phyloP scores from a whole-genome alignment of 2,888 invertebrate genomes.

The Ennomos quercinarius region DNA sequence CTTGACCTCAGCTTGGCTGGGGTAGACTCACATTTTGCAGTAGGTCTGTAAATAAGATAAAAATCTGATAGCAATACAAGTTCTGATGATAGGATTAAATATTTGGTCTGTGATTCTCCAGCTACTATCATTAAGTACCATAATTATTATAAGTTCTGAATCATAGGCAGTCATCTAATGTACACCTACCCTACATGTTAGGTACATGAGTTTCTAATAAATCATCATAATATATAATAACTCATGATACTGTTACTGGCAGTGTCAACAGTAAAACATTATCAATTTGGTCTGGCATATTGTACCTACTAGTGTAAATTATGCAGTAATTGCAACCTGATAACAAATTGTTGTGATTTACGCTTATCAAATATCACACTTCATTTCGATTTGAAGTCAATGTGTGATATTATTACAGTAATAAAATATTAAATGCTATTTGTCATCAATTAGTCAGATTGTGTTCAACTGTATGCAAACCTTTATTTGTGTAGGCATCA shows the following conservation, averaged over 20 bases:
- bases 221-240: too few relatives aligned
- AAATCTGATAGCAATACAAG: background rate
- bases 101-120: too few relatives aligned
- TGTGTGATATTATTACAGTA: conserved; percentile 8
- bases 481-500: too few relatives aligned
- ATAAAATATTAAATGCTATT: conserved; percentile 1
- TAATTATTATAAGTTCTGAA: too few relatives aligned
- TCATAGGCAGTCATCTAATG: too few relatives aligned
- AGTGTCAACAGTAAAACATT: conserved; percentile 31
- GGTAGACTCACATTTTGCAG: too few relatives aligned
- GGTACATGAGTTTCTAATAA: too few relatives aligned
- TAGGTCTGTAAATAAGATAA: background rate
- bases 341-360: conserved; percentile 40
- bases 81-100: conserved; percentile 1
- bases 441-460: conserved; percentile 2
- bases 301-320: conserved; percentile 32
- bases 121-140: too few relatives aligned
- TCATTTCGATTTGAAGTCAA: conserved; percentile 22
- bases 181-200: too few relatives aligned
- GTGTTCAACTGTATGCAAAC: background rate
- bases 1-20: conserved; percentile 48
- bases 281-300: conserved; percentile 26
- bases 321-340: conserved; percentile 36
- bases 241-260: conserved; percentile 1
- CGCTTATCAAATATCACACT: conserved; percentile 32